Evolutionary conservation across 2,113 vertebrate genomes (phyloP).

Genomic region (Ammodytes marinus): DNA sequence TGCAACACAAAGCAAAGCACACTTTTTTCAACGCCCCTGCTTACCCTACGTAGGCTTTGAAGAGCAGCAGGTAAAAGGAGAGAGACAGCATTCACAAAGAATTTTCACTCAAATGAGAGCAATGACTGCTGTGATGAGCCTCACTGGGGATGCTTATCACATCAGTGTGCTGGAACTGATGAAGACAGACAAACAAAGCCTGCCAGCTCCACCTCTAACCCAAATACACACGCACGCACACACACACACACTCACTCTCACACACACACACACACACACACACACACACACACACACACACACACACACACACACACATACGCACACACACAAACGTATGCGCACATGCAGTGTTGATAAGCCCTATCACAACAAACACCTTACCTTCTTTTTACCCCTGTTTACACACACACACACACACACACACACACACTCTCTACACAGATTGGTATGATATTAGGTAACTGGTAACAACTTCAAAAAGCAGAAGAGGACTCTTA

Average conservation of each 20-base stretch:
- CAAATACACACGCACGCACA: constrained; percentile 36
- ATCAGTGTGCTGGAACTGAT: constrained; percentile 43
- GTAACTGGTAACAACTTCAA: constrained; percentile 53
- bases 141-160: constrained; percentile 42
- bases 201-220: constrained; percentile 60
- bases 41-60: constrained; percentile 47
- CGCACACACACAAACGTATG: constrained; percentile 8
- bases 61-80: constrained; percentile 64
- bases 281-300: constrained; percentile 6
- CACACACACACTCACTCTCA: not conserved
- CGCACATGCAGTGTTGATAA: constrained; percentile 13
- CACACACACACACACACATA: constrained; percentile 17
- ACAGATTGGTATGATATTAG: constrained; percentile 38
- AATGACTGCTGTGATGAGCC: constrained; percentile 40
- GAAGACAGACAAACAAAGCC: constrained; percentile 50
- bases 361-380: constrained; percentile 20
- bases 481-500: constrained; percentile 80
- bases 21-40: constrained; percentile 34
- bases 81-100: constrained; percentile 62
- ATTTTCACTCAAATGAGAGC: constrained; percentile 50
- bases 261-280: constrained; percentile 3
- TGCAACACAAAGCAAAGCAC: constrained; percentile 42
- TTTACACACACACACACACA: too few relatives aligned
- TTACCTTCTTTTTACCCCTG: constrained; percentile 5
- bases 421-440: not conserved